phyloP scores from a whole-genome alignment of 2,113 vertebrate genomes.

The Athene cunicularia region DNA sequence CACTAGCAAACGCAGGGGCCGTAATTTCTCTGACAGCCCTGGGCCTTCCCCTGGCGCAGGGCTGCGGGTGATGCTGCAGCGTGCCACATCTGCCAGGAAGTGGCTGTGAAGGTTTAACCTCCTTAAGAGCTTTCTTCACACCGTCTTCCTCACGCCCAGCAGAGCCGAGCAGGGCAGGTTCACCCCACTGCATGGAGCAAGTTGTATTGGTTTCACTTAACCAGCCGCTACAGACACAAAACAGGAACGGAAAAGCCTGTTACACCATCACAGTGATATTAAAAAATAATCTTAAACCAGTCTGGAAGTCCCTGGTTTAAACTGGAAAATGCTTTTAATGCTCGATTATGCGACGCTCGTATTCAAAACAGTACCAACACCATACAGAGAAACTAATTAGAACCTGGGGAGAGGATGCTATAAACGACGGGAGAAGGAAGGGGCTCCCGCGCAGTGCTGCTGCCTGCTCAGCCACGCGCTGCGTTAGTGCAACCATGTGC shows the following conservation, averaged over 20 bases:
- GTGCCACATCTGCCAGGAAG: background rate
- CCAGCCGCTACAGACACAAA: background rate
- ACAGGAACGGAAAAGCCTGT: background rate
- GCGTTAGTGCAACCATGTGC: background rate
- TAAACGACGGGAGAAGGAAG: fast-evolving
- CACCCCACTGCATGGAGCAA: background rate
- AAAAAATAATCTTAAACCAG: background rate
- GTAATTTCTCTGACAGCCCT: background rate
- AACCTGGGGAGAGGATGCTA: background rate
- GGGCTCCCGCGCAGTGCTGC: background rate
- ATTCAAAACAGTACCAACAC: background rate
- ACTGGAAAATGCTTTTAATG: background rate
- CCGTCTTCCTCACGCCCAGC: too few relatives aligned
- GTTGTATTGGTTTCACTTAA: background rate
- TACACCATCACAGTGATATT: background rate
- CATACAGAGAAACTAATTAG: background rate
- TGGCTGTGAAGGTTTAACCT: background rate
- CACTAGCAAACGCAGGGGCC: background rate
- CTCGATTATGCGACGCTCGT: background rate
- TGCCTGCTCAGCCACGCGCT: background rate
- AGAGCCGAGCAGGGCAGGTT: background rate
- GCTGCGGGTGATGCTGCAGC: background rate
- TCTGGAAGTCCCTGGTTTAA: background rate
- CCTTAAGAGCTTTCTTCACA: background rate
- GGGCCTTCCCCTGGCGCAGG: fast-evolving